Conservation (phyloP, 2,888 invertebrate genomes). For the Melinaea menophilus region DNA sequence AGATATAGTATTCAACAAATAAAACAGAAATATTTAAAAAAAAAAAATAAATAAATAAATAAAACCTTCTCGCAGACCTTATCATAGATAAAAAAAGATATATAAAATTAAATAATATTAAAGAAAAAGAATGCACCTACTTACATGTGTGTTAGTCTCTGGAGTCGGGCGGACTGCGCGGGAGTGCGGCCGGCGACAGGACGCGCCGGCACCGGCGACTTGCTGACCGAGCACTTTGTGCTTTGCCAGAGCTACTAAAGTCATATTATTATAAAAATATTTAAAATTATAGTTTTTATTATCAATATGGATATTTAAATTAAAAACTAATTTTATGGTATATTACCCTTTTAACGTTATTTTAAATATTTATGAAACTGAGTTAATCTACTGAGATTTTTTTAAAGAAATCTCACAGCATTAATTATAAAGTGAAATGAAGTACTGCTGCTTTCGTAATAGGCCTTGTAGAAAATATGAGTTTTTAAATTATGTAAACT, state of each 20-base stretch:
- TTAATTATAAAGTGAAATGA: too few species aligned
- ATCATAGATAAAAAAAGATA: background rate
- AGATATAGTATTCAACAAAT: too few species aligned
- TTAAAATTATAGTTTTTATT: conserved; percentile 2
- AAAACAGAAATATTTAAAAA: too few species aligned
- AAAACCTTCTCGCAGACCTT: too few species aligned
- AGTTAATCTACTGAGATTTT: too few species aligned
- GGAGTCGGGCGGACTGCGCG: conserved; percentile 40
- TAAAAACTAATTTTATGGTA: background rate
- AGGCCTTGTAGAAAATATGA: too few species aligned
- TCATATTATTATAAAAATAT: conserved; percentile 2
- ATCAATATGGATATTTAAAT: background rate
- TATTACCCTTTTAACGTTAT: background rate
- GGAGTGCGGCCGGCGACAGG: conserved; percentile 44
- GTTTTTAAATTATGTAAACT: too few species aligned
- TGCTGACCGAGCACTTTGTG: conserved; percentile 48
- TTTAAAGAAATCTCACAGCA: too few species aligned
- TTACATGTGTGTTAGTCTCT: conserved; percentile 6
- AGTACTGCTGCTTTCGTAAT: too few species aligned
- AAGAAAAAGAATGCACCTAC: background rate
- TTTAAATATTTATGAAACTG: too few species aligned
- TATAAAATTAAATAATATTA: background rate
- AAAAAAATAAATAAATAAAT: too few species aligned
- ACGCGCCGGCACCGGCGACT: conserved; percentile 16
- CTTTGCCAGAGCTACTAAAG: conserved; percentile 21